Conservation (phyloP, 2,113 vertebrate genomes). For the Desmodus rotundus region DNA sequence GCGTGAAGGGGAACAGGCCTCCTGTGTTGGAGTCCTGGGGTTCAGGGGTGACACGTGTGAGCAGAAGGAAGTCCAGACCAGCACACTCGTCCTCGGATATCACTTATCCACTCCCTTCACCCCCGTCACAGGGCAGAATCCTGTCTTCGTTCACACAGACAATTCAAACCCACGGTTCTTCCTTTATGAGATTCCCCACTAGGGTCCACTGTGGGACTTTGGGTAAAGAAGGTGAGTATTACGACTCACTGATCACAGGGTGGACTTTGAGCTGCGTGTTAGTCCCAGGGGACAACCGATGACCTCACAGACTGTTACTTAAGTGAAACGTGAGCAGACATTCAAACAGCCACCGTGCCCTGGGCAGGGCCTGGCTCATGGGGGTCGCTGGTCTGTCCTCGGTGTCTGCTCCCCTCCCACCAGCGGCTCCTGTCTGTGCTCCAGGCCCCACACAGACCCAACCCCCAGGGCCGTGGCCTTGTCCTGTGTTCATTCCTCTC, state of each 20-base stretch:
- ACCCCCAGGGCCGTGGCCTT: no score
- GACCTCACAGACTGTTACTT: background rate
- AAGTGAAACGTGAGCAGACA: background rate
- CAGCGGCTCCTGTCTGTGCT: background rate
- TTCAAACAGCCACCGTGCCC: background rate
- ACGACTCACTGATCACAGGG: background rate
- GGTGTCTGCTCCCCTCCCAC: background rate
- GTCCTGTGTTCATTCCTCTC: no score
- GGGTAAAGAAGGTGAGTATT: background rate
- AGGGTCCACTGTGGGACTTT: background rate
- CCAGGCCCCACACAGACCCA: no score
- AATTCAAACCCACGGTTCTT: no score
- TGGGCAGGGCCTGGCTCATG: background rate
- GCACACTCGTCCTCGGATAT: background rate
- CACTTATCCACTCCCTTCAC: background rate
- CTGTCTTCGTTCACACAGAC: background rate
- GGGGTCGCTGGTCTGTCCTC: background rate
- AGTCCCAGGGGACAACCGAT: background rate
- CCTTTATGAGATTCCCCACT: background rate
- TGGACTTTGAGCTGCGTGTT: background rate
- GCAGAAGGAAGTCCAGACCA: background rate
- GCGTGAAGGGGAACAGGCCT: background rate
- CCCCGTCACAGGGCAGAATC: background rate
- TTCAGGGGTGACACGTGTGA: background rate
- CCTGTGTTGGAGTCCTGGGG: background rate